These are phyloP conservation scores for Kryptolebias marmoratus DNA, from an alignment of 2,113 vertebrate genomes.

Conservation along the genomic window DNA sequence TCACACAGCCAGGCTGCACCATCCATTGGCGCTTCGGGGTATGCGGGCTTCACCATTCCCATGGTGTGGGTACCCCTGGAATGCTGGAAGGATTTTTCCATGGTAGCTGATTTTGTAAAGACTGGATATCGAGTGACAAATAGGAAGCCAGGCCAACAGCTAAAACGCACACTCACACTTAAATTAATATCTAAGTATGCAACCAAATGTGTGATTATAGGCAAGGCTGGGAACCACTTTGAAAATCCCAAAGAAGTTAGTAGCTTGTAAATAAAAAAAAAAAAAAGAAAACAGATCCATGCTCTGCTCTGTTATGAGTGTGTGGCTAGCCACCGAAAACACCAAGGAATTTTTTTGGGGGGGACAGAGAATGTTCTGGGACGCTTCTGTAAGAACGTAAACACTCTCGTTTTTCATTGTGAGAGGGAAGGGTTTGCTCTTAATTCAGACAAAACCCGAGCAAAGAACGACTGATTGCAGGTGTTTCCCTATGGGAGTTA, in stretches of 20 bases:
- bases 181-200: neutral
- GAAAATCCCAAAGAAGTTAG: conserved; percentile 15
- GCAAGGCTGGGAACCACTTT: conserved; percentile 15
- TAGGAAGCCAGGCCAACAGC: conserved; percentile 4
- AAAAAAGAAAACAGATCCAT: conserved; percentile 2
- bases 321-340: conserved; percentile 58
- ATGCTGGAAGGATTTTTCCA: conserved; percentile 64
- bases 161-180: conserved; percentile 11
- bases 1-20: conserved; percentile 23
- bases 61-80: conserved; percentile 71
- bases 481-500: neutral
- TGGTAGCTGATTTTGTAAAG: conserved; percentile 33
- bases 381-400: conserved; percentile 27
- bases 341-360: conserved; percentile 32
- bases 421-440: conserved; percentile 8
- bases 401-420: conserved; percentile 12
- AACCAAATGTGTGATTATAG: neutral
- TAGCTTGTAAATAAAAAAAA: conserved; percentile 14
- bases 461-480: neutral
- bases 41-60: conserved; percentile 51
- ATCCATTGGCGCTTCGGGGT: conserved; percentile 14
- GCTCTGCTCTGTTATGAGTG: conserved; percentile 39
- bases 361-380: conserved; percentile 22
- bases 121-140: conserved; percentile 42
- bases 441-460: neutral